Evolutionary conservation across 2,113 vertebrate genomes (phyloP).

Genomic region (Pteropus alecto): DNA sequence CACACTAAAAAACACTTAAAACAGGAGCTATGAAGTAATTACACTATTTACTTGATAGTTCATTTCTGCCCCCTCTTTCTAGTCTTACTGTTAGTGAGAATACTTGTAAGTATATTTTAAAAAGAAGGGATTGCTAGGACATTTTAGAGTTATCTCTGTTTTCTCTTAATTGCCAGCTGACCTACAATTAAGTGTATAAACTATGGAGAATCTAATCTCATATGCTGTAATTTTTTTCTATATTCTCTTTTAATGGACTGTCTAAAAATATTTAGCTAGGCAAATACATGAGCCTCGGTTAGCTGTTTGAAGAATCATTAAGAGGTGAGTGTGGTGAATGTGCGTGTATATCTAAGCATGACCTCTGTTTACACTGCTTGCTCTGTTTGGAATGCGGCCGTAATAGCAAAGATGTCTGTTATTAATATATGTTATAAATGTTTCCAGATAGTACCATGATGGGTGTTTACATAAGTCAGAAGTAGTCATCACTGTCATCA

Average conservation of each 20-base stretch:
- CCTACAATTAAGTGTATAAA: background rate
- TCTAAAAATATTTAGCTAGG: background rate
- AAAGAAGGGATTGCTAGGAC: background rate
- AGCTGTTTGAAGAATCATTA: background rate
- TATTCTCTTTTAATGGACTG: background rate
- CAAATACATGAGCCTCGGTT: background rate
- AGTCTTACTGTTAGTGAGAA: background rate
- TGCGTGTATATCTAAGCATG: background rate
- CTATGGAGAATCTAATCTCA: background rate
- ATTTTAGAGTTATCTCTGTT: background rate
- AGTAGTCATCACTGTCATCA: background rate
- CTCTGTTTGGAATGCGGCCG: background rate
- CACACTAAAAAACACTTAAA: background rate
- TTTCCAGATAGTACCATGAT: background rate
- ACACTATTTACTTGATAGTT: background rate
- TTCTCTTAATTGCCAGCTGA: background rate
- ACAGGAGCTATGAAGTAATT: background rate
- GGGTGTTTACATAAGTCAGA: background rate
- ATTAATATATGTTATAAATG: conserved; percentile 24
- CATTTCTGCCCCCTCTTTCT: background rate
- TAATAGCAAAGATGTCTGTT: background rate
- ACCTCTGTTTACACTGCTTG: conserved; percentile 26
- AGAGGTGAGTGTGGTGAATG: background rate
- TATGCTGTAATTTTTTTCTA: background rate
- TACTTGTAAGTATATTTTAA: background rate